phyloP scores from a whole-genome alignment of 2,113 vertebrate genomes.

The Passer domesticus region DNA sequence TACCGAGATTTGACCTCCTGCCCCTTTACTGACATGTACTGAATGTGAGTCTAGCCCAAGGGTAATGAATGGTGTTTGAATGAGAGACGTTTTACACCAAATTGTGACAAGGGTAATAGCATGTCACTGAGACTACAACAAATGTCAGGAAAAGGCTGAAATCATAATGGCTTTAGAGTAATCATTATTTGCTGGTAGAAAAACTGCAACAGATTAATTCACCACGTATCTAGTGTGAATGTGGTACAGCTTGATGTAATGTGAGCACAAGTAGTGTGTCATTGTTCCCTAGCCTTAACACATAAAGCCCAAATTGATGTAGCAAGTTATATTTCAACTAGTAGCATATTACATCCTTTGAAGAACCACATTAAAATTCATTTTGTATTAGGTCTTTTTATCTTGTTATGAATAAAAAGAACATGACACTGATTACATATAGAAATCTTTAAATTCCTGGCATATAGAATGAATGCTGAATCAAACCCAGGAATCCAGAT shows the following conservation, averaged over 20 bases:
- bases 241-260: background rate
- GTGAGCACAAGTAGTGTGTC: background rate
- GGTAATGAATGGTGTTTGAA: slow-evolving; percentile 32
- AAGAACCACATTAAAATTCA: background rate
- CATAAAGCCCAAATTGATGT: background rate
- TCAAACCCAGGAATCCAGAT: background rate
- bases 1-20: slow-evolving; percentile 36
- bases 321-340: background rate
- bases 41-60: slow-evolving; percentile 19
- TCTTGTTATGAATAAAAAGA: background rate
- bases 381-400: background rate
- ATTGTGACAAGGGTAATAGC: slow-evolving; percentile 57
- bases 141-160: slow-evolving; percentile 37
- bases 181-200: slow-evolving; percentile 9
- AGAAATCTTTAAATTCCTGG: background rate
- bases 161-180: slow-evolving; percentile 10
- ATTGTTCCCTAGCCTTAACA: background rate
- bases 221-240: background rate
- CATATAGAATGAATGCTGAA: background rate
- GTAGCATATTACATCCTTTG: background rate
- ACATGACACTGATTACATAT: background rate
- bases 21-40: background rate
- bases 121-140: slow-evolving; percentile 44
- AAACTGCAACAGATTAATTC: slow-evolving; percentile 21
- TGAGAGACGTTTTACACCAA: slow-evolving; percentile 46